A percentile compares a stretch with the other conserved stretches of the same genome.
Evolutionary conservation across 2,797 vertebrate genomes (phyloP).

Genomic region (Myripristis jacobus): DNA sequence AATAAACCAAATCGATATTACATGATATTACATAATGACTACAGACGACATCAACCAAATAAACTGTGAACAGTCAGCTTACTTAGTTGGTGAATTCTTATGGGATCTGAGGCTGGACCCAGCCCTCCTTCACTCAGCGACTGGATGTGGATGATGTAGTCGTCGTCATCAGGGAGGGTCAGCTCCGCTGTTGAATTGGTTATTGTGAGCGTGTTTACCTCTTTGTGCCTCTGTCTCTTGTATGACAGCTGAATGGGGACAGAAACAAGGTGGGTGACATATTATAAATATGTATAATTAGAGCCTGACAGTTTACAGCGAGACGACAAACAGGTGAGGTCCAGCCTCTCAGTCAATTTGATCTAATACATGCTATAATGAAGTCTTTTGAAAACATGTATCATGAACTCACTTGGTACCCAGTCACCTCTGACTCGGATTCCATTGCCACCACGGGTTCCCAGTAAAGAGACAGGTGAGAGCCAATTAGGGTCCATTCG

Average conservation of each 20-base stretch:
- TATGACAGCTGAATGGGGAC: slow-evolving; percentile 86
- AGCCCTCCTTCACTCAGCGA: slow-evolving; percentile 91
- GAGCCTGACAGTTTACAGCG: slow-evolving; percentile 28
- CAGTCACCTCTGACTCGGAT: slow-evolving; percentile 94
- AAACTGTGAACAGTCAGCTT: slow-evolving; percentile 60
- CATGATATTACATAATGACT: not conserved
- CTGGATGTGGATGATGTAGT: slow-evolving; percentile 90
- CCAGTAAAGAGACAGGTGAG: slow-evolving; percentile 92
- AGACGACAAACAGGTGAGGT: not conserved
- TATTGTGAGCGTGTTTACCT: slow-evolving; percentile 84
- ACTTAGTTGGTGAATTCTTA: slow-evolving; percentile 92
- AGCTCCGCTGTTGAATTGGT: slow-evolving; percentile 88
- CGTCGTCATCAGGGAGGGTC: slow-evolving; percentile 85
- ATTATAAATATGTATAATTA: slow-evolving; percentile 30
- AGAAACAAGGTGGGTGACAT: slow-evolving; percentile 23
- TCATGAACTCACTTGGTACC: slow-evolving; percentile 89
- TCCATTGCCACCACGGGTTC: slow-evolving; percentile 93
- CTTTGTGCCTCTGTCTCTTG: slow-evolving; percentile 86
- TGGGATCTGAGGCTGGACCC: slow-evolving; percentile 89
- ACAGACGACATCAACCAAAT: not conserved
- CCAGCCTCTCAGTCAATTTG: not conserved
- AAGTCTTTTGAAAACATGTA: not conserved
- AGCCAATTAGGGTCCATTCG: slow-evolving; percentile 93
- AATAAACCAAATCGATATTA: not conserved
- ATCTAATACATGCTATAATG: slow-evolving; percentile 9